Conservation (phyloP, 2,113 vertebrate species). For the Odobenus rosmarus region DNA sequence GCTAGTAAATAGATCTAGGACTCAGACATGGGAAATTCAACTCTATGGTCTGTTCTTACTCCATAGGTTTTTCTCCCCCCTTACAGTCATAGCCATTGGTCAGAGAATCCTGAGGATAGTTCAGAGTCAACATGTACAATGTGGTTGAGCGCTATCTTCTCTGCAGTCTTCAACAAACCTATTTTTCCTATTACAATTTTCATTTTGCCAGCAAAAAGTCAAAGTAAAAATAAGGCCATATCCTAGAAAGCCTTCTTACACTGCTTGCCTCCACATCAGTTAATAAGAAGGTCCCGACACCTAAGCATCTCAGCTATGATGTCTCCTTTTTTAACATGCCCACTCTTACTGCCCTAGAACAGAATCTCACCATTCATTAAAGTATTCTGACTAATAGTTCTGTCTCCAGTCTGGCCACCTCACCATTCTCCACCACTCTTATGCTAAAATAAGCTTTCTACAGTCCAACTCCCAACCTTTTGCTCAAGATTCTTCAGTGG, state of each 20-base stretch:
- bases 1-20: not conserved
- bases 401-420: not conserved
- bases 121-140: not conserved
- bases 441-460: not conserved
- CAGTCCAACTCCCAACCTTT: not conserved
- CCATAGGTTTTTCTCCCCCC: not conserved
- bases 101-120: not conserved
- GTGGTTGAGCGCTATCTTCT: not conserved
- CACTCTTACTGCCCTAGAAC: not conserved
- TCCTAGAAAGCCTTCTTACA: not conserved
- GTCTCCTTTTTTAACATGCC: not conserved
- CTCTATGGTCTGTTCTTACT: not conserved
- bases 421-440: not conserved
- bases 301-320: not conserved
- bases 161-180: not conserved
- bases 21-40: not conserved
- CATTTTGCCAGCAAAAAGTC: not conserved
- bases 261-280: not conserved
- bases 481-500: not conserved
- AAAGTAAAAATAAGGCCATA: not conserved
- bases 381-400: not conserved
- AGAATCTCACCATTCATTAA: not conserved
- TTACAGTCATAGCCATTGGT: not conserved
- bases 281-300: not conserved
- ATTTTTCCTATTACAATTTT: not conserved